Percentiles rank a stretch among this genome's conserved stretches.
Conservation (phyloP, 2,797 vertebrate genomes). For the Dipus sagitta region DNA sequence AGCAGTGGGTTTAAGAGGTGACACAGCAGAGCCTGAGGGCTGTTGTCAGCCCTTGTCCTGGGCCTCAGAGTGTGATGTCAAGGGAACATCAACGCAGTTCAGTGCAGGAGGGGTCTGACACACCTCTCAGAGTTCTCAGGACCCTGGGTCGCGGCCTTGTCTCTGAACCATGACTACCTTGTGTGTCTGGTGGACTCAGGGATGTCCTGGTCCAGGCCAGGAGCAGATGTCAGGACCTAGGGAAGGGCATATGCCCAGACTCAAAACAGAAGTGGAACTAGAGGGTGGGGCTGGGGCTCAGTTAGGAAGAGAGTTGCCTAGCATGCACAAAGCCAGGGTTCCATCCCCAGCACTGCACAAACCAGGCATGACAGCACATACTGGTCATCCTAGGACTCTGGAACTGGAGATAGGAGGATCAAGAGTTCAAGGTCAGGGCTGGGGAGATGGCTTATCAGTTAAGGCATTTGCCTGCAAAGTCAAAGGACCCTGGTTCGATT, state of each 20-base stretch:
- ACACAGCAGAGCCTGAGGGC: background rate
- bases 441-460: no score
- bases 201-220: accelerated
- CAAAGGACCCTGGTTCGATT: no score
- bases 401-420: background rate
- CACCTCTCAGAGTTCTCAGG: background rate
- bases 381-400: background rate
- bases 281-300: background rate
- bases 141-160: background rate
- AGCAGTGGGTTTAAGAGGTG: background rate
- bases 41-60: no score
- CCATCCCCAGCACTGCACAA: background rate
- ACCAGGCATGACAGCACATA: no score
- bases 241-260: background rate
- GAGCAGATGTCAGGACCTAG: background rate
- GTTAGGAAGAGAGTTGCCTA: background rate
- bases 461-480: no score
- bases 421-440: no score
- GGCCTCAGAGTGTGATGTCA: background rate
- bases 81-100: background rate
- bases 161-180: background rate
- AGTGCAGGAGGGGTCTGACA: background rate
- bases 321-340: background rate
- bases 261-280: background rate
- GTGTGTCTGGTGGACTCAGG: background rate